A percentile compares a stretch with the other conserved stretches of the same genome.
These are phyloP conservation scores for Lasioglossum zephyrum DNA, from an alignment of 2,888 invertebrate genomes.

Conservation along the genomic window DNA sequence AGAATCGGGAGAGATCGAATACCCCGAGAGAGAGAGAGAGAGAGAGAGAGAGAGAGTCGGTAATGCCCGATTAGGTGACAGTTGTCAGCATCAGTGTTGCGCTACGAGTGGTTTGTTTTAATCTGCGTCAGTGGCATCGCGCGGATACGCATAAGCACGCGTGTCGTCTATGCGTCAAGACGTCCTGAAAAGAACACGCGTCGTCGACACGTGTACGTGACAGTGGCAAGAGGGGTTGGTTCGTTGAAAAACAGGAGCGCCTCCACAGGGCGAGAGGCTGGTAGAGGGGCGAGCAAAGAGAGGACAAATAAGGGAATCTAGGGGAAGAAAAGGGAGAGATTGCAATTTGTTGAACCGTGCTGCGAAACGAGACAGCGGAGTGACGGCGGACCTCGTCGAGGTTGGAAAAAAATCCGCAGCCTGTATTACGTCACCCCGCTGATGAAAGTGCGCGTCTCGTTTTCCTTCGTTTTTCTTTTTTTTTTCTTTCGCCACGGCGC, in stretches of 20 bases:
- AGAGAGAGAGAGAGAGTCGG: background rate
- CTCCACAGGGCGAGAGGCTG: conserved; percentile 26
- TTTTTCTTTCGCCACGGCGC: background rate
- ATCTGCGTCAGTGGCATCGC: conserved; percentile 8
- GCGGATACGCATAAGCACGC: conserved; percentile 16
- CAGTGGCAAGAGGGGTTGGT: conserved; percentile 55
- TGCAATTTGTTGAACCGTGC: conserved; percentile 67
- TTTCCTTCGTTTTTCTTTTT: background rate
- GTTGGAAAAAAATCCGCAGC: conserved; percentile 45
- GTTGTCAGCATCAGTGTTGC: background rate
- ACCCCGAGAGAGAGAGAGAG: background rate
- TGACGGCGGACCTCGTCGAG: conserved; percentile 55
- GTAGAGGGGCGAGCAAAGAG: conserved; percentile 32
- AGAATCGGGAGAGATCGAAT: background rate
- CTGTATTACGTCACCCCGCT: conserved; percentile 49
- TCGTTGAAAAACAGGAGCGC: conserved; percentile 54
- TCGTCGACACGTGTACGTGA: conserved; percentile 67
- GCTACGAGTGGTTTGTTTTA: background rate
- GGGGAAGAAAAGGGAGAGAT: conserved; percentile 64
- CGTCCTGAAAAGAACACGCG: conserved; percentile 58
- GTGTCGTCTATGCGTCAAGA: conserved; percentile 42
- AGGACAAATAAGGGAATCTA: conserved; percentile 69
- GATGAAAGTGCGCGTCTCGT: conserved; percentile 51
- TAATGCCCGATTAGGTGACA: background rate
- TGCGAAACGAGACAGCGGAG: conserved; percentile 67